Conservation (phyloP, 2,113 vertebrate species). For the Helogale parvula region DNA sequence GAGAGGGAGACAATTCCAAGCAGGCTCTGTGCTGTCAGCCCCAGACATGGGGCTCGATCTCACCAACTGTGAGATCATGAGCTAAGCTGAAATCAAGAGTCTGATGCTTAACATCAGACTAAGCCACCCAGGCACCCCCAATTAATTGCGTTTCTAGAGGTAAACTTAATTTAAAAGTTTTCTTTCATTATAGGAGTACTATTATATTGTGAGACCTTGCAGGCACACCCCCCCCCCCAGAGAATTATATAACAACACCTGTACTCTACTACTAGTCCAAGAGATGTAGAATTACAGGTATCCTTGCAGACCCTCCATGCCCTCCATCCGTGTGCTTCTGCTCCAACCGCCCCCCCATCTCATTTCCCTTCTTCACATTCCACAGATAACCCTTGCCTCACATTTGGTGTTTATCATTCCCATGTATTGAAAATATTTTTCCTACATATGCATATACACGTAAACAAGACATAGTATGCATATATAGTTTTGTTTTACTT, state of each 20-base stretch:
- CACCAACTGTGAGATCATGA: no score
- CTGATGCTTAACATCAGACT: no score
- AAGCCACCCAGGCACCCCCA: background rate
- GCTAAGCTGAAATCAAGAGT: no score
- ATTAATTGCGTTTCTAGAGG: background rate
- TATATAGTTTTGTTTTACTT: background rate
- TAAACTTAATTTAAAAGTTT: background rate
- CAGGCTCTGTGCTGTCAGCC: no score
- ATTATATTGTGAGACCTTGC: background rate
- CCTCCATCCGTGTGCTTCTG: accelerated
- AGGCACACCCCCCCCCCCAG: background rate
- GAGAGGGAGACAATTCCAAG: no score
- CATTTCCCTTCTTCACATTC: background rate
- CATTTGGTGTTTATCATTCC: background rate
- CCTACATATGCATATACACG: background rate
- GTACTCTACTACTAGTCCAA: background rate
- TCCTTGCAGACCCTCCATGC: background rate
- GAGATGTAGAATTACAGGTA: background rate
- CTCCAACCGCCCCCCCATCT: background rate
- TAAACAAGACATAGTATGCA: background rate
- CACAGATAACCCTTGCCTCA: background rate
- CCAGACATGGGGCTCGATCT: no score
- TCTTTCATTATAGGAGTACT: background rate
- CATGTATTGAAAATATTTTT: background rate
- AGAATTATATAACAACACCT: background rate